Conservation (phyloP, 2,797 vertebrate genomes). For the Labeo calbasu region DNA sequence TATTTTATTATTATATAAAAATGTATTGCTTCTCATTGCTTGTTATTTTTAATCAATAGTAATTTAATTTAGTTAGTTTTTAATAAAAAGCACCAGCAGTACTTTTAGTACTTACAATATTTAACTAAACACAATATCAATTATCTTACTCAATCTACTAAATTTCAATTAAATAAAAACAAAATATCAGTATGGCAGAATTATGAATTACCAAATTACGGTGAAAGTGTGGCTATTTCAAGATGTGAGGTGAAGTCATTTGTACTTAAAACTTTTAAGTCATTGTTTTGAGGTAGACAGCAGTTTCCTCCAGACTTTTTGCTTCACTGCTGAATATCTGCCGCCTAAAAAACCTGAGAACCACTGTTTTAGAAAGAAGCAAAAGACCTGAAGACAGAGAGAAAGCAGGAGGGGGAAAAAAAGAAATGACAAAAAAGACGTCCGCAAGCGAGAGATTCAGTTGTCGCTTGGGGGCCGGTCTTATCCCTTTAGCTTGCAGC, state of each 20-base stretch:
- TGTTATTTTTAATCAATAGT: neutral
- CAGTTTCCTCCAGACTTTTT: neutral
- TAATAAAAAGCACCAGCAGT: neutral
- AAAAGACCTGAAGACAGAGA: constrained; percentile 11
- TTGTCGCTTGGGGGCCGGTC: constrained; percentile 71
- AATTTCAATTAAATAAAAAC: neutral
- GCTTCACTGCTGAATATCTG: neutral
- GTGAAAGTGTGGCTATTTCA: neutral
- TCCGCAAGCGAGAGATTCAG: constrained; percentile 67
- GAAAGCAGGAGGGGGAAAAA: constrained; percentile 19
- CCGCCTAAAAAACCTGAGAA: neutral
- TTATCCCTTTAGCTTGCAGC: constrained; percentile 77
- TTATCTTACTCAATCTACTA: neutral
- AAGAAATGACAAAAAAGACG: constrained; percentile 39
- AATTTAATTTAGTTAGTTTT: neutral
- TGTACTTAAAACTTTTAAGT: neutral
- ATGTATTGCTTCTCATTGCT: neutral
- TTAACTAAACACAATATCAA: neutral
- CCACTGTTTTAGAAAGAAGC: constrained; percentile 9
- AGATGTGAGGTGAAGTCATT: neutral
- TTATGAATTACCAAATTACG: neutral
- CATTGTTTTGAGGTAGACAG: neutral
- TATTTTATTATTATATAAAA: neutral
- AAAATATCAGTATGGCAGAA: neutral
- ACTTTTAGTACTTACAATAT: neutral